Evolutionary conservation across 2,888 invertebrate genomes (phyloP), one percentile per base, ranked within the genome.

Genomic region (Coenonympha arcania): DNA sequence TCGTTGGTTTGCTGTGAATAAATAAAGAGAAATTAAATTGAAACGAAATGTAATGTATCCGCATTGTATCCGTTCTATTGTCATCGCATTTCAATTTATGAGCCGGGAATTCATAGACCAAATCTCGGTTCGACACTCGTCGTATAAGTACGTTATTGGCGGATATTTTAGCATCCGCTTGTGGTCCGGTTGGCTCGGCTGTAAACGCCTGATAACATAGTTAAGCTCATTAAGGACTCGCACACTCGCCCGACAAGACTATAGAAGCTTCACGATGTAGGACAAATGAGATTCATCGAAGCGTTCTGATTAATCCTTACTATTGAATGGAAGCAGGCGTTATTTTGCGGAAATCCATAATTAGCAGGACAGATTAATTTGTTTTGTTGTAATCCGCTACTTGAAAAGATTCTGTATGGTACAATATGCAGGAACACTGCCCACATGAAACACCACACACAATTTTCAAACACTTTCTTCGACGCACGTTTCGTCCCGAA

Each of bases 71-170:
- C 58, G 59, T 56, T 66, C 69, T 71, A 69, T 74, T 65, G 65
- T 66, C 63, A 59, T 61, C 58, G 51, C 58, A 65, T 69, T 79
- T 79, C 78, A 78, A 79, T 81, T 75, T 69, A 70, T 68, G 71
- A 66, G 66, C 65, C 63, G 66, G 67, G 72, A 69, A 72, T 73
- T 77, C 73, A 73, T 73, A 69, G 71, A 68, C 65, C 68, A 73
- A 82, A 82, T 81, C 83, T 79, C 75, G 41, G 55, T 63, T 64
- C 65, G 59, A 63, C 82, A 82, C 70, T 73, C 84, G 56, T 63
- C 66, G 62, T 78, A n/a, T n/a, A 73, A 81, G 77, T 76, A 72
- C 70, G 61, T 73, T 78, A 79, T 76, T 73, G 72, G 67, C 56
- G 61, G 66, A 72, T 77, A 76, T 76, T 82, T n/a, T 79, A 80